A percentile compares a stretch with the other conserved stretches of the same genome.
These are phyloP conservation scores for Drosophila ezoana DNA, from an alignment of 2,888 invertebrate genomes.

Conservation along the genomic window DNA sequence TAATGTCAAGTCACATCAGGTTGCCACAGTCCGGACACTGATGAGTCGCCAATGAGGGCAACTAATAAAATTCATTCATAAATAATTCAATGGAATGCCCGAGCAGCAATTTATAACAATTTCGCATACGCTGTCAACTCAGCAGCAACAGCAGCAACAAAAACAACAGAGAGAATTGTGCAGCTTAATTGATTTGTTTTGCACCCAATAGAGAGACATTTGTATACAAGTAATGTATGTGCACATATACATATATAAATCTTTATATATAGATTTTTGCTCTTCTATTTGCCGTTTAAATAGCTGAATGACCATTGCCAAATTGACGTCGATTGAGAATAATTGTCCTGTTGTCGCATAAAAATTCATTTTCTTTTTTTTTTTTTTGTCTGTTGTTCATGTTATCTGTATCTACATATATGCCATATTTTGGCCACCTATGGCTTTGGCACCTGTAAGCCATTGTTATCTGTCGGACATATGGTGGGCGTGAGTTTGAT, in stretches of 20 bases:
- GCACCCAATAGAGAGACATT: slow-evolving; percentile 62
- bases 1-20: slow-evolving; percentile 72
- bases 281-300: slow-evolving; percentile 52
- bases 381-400: background rate
- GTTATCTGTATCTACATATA: slow-evolving; percentile 10
- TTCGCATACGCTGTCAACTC: slow-evolving; percentile 70
- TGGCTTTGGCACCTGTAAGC: slow-evolving; percentile 10
- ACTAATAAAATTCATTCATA: slow-evolving; percentile 81
- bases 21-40: slow-evolving; percentile 66
- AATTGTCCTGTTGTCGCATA: slow-evolving; percentile 44
- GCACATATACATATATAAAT: slow-evolving; percentile 13
- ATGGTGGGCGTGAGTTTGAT: slow-evolving; percentile 16
- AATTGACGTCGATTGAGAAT: slow-evolving; percentile 71
- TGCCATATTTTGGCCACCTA: slow-evolving; percentile 10
- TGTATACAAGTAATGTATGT: slow-evolving; percentile 34
- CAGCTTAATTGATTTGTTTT: slow-evolving; percentile 77
- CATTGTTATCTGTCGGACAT: slow-evolving; percentile 12
- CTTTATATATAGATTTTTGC: slow-evolving; percentile 16
- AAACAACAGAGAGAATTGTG: slow-evolving; percentile 35
- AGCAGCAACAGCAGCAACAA: slow-evolving; percentile 32
- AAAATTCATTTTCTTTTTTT: slow-evolving; percentile 8
- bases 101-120: slow-evolving; percentile 75
- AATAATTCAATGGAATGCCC: slow-evolving; percentile 76
- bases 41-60: slow-evolving; percentile 80
- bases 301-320: slow-evolving; percentile 56